Evolutionary conservation across 2,113 vertebrate genomes (phyloP).

Genomic region (zebrafish (Danio rerio)): DNA sequence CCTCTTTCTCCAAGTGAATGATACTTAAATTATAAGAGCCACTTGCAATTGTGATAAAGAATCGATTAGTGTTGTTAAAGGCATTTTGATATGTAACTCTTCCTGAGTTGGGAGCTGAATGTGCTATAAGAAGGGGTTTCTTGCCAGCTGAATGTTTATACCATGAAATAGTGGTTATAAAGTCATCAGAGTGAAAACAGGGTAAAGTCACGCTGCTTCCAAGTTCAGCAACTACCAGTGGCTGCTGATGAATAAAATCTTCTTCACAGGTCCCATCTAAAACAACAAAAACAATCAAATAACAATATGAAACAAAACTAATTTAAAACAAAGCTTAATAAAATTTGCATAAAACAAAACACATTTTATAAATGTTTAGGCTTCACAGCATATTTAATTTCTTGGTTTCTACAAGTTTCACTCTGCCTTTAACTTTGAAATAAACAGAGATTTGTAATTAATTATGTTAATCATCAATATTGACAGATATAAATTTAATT

Average conservation of each 20-base stretch:
- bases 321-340: too few species aligned
- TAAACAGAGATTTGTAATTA: too few species aligned
- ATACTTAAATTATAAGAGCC: conserved; percentile 18
- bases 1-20: background rate
- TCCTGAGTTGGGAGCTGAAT: background rate
- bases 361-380: too few species aligned
- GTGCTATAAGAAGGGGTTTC: conserved; percentile 14
- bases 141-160: conserved; percentile 6
- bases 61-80: background rate
- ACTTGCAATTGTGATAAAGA: background rate
- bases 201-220: conserved; percentile 14
- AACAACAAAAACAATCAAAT: background rate
- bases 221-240: conserved; percentile 3
- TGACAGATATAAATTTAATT: too few species aligned
- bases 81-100: background rate
- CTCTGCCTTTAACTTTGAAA: too few species aligned
- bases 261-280: background rate
- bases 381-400: too few species aligned
- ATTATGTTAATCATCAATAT: too few species aligned
- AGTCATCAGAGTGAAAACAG: conserved; percentile 1
- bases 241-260: background rate
- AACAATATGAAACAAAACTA: background rate
- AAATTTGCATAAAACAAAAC: background rate
- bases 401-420: too few species aligned
- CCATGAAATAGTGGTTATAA: background rate